phyloP scores from a whole-genome alignment of 2,888 invertebrate genomes.

The Ametastegia equiseti region DNA sequence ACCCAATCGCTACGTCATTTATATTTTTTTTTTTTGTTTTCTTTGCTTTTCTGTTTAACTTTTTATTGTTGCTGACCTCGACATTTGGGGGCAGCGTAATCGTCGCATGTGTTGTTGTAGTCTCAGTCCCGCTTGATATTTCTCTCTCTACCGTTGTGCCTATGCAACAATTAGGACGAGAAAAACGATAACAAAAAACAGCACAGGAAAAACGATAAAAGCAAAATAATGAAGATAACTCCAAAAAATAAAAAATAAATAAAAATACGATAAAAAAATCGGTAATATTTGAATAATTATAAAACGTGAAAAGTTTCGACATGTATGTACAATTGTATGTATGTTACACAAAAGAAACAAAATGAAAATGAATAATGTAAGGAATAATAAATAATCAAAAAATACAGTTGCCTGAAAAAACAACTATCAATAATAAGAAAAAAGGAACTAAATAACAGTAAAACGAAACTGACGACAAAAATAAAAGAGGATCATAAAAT shows the following conservation, averaged over 20 bases:
- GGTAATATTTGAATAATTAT: conserved; percentile 36
- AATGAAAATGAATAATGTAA: too few species aligned
- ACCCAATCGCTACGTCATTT: background rate
- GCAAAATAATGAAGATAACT: background rate
- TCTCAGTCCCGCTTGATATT: conserved; percentile 73
- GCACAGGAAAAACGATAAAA: conserved; percentile 48
- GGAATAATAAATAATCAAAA: too few species aligned
- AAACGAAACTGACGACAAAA: background rate
- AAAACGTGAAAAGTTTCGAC: background rate
- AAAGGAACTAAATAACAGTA: background rate
- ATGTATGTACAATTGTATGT: conserved; percentile 3
- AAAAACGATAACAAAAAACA: conserved; percentile 27
- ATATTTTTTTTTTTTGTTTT: conserved; percentile 50
- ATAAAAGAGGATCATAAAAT: conserved; percentile 37
- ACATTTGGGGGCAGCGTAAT: conserved; percentile 74
- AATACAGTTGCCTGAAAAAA: too few species aligned
- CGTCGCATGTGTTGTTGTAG: conserved; percentile 74
- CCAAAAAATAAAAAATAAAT: conserved; percentile 54
- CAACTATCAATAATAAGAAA: conserved; percentile 48
- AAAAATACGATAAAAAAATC: conserved; percentile 52
- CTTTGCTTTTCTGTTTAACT: background rate
- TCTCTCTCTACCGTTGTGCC: conserved; percentile 74
- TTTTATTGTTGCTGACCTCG: conserved; percentile 71
- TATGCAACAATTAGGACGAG: conserved; percentile 59
- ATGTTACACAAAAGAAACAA: too few species aligned